Evolutionary conservation across 2,888 invertebrate genomes (phyloP).

Genomic region (Orthosia incerta): DNA sequence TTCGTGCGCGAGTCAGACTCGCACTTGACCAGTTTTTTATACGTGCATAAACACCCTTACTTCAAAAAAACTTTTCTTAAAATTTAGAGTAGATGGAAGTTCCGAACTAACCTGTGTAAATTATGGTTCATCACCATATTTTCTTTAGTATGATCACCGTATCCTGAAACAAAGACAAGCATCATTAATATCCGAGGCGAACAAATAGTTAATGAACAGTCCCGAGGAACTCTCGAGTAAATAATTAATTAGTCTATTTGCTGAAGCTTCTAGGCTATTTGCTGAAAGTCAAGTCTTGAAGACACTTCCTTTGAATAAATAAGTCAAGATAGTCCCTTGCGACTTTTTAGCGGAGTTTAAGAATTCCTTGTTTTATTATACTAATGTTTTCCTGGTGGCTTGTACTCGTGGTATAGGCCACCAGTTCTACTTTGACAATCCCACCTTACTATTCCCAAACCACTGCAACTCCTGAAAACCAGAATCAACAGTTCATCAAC

Average conservation of each 20-base stretch:
- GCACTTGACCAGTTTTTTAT: too few relatives aligned
- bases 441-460: too few relatives aligned
- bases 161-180: constrained; percentile 83
- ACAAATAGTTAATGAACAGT: constrained; percentile 7
- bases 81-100: too few relatives aligned
- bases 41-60: too few relatives aligned
- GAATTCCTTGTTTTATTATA: background rate
- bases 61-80: too few relatives aligned
- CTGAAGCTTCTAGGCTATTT: constrained; percentile 15
- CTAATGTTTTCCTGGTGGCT: background rate
- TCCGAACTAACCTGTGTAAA: constrained; percentile 83
- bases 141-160: constrained; percentile 85
- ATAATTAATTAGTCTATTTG: constrained; percentile 33
- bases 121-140: constrained; percentile 90
- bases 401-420: too few relatives aligned
- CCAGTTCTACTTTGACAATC: too few relatives aligned
- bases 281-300: constrained; percentile 11
- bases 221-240: constrained; percentile 15
- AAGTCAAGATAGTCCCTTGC: constrained; percentile 1
- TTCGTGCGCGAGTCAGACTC: too few relatives aligned
- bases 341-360: background rate
- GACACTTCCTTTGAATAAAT: constrained; percentile 27
- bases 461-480: too few relatives aligned
- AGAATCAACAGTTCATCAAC: too few relatives aligned
- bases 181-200: constrained; percentile 15